Evolutionary conservation across 2,797 vertebrate genomes (phyloP).

Genomic region (Lates japonicus): DNA sequence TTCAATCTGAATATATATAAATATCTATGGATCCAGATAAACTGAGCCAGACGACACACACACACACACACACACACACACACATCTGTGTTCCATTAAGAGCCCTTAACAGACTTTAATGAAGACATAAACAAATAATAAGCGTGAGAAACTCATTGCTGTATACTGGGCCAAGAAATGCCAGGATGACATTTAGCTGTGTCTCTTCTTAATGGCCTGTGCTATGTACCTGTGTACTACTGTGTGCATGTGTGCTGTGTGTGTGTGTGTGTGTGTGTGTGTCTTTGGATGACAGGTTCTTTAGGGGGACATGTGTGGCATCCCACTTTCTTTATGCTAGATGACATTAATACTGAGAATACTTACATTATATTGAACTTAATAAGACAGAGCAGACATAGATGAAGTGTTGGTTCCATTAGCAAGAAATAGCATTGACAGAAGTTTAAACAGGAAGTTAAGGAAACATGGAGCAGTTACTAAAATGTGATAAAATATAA

Average conservation of each 20-base stretch:
- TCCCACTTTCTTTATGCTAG: not conserved
- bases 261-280: too few species aligned
- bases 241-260: not conserved
- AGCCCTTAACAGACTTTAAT: slow-evolving; percentile 67
- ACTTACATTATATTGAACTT: too few species aligned
- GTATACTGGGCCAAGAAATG: slow-evolving; percentile 54
- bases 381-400: not conserved
- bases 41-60: not conserved
- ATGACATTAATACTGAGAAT: not conserved
- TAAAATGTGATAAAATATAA: not conserved
- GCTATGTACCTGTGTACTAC: not conserved
- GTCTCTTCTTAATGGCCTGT: slow-evolving; percentile 28
- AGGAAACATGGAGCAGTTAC: not conserved
- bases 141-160: slow-evolving; percentile 77
- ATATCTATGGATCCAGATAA: slow-evolving; percentile 16
- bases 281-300: too few species aligned
- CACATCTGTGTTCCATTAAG: slow-evolving; percentile 45
- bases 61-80: not conserved
- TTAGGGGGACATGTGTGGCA: not conserved
- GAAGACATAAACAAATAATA: slow-evolving; percentile 77
- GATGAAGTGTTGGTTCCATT: not conserved
- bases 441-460: not conserved
- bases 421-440: not conserved
- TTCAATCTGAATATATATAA: not conserved
- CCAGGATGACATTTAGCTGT: slow-evolving; percentile 60